phyloP scores from a whole-genome alignment of 1,140 invertebrate genomes.

The Rhopalosiphum maidis region DNA sequence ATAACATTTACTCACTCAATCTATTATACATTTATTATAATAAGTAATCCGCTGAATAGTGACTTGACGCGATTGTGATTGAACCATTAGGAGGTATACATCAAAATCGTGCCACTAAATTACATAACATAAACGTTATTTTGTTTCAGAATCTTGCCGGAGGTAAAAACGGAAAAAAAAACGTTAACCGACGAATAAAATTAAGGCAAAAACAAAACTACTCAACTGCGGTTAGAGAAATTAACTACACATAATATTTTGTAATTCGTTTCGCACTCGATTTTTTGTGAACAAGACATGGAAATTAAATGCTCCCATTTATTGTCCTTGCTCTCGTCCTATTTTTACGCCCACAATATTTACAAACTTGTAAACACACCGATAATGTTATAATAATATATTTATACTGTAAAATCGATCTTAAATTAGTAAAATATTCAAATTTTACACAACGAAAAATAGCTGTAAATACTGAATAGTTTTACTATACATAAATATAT shows the following conservation, averaged over 20 bases:
- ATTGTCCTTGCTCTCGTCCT: not conserved
- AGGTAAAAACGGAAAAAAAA: not conserved
- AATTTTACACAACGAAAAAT: not conserved
- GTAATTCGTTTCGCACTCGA: not conserved
- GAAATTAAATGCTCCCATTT: not conserved
- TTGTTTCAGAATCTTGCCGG: not conserved
- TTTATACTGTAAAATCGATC: not conserved
- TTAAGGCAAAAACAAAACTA: not conserved
- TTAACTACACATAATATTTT: not conserved
- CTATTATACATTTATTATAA: not conserved
- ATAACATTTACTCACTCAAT: not conserved
- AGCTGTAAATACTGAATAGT: not conserved
- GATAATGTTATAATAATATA: not conserved
- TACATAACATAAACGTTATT: slow-evolving; percentile 12
- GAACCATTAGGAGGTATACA: not conserved
- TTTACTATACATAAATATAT: not conserved
- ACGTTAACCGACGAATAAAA: not conserved
- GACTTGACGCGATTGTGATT: not conserved
- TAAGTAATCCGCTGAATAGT: not conserved
- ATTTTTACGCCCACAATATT: not conserved
- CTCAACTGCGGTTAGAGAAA: not conserved
- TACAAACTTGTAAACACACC: not conserved
- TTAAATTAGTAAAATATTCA: not conserved
- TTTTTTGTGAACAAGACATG: not conserved
- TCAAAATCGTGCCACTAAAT: slow-evolving; percentile 11